These are phyloP conservation scores for Leucoraja erinaceus DNA, from an alignment of 2,113 vertebrate genomes.

Conservation along the genomic window DNA sequence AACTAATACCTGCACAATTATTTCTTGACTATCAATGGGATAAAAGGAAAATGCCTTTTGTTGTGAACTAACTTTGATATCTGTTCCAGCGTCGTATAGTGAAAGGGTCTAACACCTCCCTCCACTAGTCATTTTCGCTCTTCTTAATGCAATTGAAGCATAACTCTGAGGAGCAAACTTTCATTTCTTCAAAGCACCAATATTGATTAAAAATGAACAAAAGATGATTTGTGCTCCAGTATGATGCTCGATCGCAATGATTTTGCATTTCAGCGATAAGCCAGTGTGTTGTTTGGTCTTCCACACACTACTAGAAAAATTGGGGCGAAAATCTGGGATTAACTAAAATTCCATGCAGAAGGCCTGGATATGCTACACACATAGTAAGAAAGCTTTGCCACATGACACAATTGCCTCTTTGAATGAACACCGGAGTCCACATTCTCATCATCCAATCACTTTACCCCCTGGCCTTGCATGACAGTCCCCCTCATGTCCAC, in stretches of 20 bases:
- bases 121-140: neutral
- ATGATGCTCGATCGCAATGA: neutral
- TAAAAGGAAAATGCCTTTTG: neutral
- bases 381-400: no score
- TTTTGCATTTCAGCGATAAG: neutral
- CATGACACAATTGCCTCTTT: neutral
- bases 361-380: no score
- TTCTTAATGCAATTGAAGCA: neutral
- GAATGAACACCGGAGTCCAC: neutral
- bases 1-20: neutral
- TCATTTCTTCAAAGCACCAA: conserved; percentile 16
- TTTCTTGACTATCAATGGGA: neutral
- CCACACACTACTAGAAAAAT: neutral
- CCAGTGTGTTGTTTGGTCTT: neutral
- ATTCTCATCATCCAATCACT: neutral
- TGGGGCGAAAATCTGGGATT: neutral
- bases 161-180: neutral
- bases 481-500: neutral
- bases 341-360: neutral
- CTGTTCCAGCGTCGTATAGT: neutral
- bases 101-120: neutral
- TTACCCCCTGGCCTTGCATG: neutral
- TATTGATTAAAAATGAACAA: conserved; percentile 15
- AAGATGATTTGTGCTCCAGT: neutral
- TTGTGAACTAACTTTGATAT: neutral